Conservation (phyloP, 2,888 invertebrate genomes). For the Atethmia centrago region DNA sequence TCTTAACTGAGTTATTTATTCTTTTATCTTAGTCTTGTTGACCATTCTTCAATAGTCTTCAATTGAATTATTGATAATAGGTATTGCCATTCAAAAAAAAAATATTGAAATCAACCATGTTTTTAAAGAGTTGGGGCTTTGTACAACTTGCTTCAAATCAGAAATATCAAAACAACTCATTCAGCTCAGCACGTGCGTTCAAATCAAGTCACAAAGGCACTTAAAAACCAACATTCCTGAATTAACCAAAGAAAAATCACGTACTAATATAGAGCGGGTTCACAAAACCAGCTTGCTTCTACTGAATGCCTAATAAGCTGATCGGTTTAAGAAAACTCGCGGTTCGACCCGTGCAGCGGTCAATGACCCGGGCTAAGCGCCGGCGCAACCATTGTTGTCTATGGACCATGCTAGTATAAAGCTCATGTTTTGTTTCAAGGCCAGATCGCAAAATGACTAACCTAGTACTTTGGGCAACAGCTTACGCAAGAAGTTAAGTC, state of each 20-base stretch:
- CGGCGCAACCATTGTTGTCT: constrained; percentile 87
- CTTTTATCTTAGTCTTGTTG: constrained; percentile 17
- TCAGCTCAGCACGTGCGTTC: constrained; percentile 29
- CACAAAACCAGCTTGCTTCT: constrained; percentile 73
- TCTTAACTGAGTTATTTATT: constrained; percentile 2
- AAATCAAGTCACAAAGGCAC: constrained; percentile 38
- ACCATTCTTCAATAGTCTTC: not conserved
- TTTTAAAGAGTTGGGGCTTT: not conserved
- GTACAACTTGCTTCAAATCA: not conserved
- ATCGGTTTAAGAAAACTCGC: constrained; percentile 88
- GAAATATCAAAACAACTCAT: constrained; percentile 11
- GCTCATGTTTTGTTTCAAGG: constrained; percentile 77
- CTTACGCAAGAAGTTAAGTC: constrained; percentile 32
- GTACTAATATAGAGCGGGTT: constrained; percentile 74
- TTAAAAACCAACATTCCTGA: constrained; percentile 49
- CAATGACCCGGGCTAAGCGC: constrained; percentile 83
- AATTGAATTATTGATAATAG: not conserved
- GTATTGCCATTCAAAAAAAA: constrained; percentile 9
- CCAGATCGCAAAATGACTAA: constrained; percentile 70
- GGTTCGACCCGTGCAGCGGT: constrained; percentile 85
- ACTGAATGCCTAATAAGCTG: constrained; percentile 87
- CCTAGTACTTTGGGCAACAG: constrained; percentile 41
- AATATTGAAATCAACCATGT: not conserved
- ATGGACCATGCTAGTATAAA: constrained; percentile 76
- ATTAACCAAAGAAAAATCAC: constrained; percentile 61